These are phyloP conservation scores for Hermatobates lingyangjiaoensis DNA, from an alignment of 1,140 invertebrate genomes.

Conservation along the genomic window DNA sequence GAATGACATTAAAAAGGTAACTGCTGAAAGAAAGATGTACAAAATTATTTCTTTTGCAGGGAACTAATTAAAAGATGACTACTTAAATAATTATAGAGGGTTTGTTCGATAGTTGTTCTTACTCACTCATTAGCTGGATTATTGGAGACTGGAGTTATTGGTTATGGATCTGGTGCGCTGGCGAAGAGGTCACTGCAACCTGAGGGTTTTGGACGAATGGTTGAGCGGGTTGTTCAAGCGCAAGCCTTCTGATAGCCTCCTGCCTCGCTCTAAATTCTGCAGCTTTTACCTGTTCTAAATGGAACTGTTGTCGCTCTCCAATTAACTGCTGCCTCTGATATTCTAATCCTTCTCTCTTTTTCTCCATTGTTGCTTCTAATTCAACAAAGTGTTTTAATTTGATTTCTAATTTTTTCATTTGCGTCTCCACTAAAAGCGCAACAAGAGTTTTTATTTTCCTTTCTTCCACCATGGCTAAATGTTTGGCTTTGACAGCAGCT, in stretches of 20 bases:
- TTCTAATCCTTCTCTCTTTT: constrained; percentile 87
- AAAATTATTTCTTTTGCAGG: too few species aligned
- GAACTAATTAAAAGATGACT: too few species aligned
- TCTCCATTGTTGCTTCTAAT: constrained; percentile 95
- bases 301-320: constrained; percentile 96
- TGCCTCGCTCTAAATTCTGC: constrained; percentile 87
- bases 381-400: constrained; percentile 98
- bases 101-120: too few species aligned
- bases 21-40: too few species aligned
- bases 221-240: constrained; percentile 40
- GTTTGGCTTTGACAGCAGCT: constrained; percentile 97
- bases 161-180: too few species aligned
- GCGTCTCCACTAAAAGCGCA: constrained; percentile 91
- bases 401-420: constrained; percentile 98
- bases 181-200: too few species aligned
- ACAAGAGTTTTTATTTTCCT: constrained; percentile 94
- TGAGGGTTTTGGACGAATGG: too few species aligned
- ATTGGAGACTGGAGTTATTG: too few species aligned
- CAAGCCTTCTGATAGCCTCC: constrained; percentile 61
- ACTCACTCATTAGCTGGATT: too few species aligned
- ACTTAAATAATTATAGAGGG: too few species aligned
- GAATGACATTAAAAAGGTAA: too few species aligned
- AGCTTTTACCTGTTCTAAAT: constrained; percentile 90
- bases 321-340: constrained; percentile 95
- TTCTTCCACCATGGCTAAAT: constrained; percentile 94